Conservation (phyloP, 2,888 invertebrate genomes). For the Escarpia spicata region DNA sequence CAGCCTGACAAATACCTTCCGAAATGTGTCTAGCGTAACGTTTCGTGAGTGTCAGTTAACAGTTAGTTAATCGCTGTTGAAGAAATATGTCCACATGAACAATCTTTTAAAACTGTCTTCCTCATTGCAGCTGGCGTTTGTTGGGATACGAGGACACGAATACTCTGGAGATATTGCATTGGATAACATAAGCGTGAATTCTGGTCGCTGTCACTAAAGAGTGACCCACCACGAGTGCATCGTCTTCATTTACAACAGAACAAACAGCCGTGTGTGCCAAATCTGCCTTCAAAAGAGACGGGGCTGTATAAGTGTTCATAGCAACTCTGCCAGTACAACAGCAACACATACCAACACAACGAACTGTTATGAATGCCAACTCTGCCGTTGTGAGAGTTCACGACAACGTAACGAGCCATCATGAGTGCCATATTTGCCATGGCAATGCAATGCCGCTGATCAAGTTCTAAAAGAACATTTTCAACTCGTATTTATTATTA, state of each 20-base stretch:
- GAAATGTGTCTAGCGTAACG: not conserved
- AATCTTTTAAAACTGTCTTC: not conserved
- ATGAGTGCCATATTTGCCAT: too few relatives aligned
- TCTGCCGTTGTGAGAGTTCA: not conserved
- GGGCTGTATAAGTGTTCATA: not conserved
- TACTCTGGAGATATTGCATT: constrained; percentile 38
- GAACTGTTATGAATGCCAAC: not conserved
- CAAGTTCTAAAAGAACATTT: not conserved
- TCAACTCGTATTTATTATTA: not conserved
- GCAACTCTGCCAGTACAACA: not conserved
- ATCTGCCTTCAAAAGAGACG: not conserved
- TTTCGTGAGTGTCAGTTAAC: not conserved
- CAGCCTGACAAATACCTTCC: not conserved
- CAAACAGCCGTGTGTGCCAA: not conserved
- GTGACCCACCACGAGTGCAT: not conserved
- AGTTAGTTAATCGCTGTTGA: too few relatives aligned
- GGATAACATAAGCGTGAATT: constrained; percentile 28
- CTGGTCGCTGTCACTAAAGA: constrained; percentile 28
- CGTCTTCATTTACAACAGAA: not conserved
- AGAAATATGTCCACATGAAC: not conserved
- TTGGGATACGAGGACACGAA: constrained; percentile 33
- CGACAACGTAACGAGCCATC: too few relatives aligned
- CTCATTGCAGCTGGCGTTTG: constrained; percentile 32
- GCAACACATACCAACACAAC: not conserved
- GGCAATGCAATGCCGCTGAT: not conserved